Evolutionary conservation across 2,888 invertebrate species (phyloP).

Genomic region (Reticulitermes lucifugus): DNA sequence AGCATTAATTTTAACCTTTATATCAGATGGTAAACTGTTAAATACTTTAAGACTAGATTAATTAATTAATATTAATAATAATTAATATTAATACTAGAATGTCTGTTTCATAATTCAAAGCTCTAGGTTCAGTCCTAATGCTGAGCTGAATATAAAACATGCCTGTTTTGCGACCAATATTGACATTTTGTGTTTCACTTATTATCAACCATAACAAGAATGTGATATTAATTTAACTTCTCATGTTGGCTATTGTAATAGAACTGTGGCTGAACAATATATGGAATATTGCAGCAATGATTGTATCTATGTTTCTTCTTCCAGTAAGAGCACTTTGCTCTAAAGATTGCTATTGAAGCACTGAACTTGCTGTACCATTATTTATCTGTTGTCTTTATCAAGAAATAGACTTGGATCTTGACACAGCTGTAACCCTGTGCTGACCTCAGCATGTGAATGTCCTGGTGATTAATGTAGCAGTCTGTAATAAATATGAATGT

Average conservation of each 20-base stretch:
- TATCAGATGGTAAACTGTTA: no score
- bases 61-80: no score
- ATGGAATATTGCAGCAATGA: neutral
- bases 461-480: neutral
- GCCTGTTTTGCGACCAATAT: no score
- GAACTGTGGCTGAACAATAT: neutral
- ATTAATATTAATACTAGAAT: no score
- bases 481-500: conserved; percentile 7
- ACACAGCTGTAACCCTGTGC: neutral
- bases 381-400: conserved; percentile 23
- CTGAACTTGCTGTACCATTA: neutral
- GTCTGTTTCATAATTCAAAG: no score
- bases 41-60: no score
- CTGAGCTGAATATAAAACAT: no score
- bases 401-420: conserved; percentile 9
- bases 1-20: no score
- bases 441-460: conserved; percentile 14
- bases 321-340: neutral
- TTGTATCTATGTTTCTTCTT: neutral
- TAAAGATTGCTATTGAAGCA: neutral
- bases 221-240: no score
- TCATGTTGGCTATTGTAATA: neutral
- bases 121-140: no score
- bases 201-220: no score
- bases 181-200: no score